Evolutionary conservation across 2,888 invertebrate species (phyloP).

Genomic region (Andrena haemorrhoa): DNA sequence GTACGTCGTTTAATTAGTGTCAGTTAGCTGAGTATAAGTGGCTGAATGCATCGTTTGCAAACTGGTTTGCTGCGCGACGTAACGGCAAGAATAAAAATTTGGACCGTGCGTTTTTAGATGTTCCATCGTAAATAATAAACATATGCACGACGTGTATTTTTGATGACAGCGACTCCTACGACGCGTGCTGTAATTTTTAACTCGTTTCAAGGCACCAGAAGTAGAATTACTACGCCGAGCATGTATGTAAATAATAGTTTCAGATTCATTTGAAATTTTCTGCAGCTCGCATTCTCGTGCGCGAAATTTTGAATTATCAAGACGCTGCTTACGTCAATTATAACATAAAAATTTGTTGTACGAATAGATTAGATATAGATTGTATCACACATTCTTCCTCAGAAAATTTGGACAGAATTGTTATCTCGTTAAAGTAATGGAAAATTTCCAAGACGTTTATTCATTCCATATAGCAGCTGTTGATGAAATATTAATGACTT

Average conservation of each 20-base stretch:
- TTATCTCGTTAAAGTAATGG: too few species aligned
- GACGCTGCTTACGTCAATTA: too few species aligned
- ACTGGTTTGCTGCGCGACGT: not conserved
- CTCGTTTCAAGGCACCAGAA: conserved; percentile 24
- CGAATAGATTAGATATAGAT: too few species aligned
- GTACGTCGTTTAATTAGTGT: conserved; percentile 54
- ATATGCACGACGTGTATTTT: conserved; percentile 41
- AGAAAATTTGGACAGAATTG: too few species aligned
- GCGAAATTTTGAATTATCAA: too few species aligned
- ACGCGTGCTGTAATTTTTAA: conserved; percentile 45
- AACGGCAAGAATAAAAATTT: not conserved
- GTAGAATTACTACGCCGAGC: conserved; percentile 31
- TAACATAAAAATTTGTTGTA: too few species aligned
- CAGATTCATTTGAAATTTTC: conserved; percentile 13
- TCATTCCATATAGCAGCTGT: not conserved
- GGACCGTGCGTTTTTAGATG: not conserved
- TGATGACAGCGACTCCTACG: conserved; percentile 30
- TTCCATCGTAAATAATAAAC: conserved; percentile 18
- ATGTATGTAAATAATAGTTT: conserved; percentile 8
- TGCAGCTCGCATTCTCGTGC: not conserved
- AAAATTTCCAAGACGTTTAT: not conserved
- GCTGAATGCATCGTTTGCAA: conserved; percentile 9
- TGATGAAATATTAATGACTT: not conserved
- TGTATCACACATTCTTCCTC: too few species aligned
- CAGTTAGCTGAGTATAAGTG: not conserved